These are phyloP conservation scores for Thunnus maccoyii DNA, from an alignment of 2,113 vertebrate genomes.

Conservation along the genomic window DNA sequence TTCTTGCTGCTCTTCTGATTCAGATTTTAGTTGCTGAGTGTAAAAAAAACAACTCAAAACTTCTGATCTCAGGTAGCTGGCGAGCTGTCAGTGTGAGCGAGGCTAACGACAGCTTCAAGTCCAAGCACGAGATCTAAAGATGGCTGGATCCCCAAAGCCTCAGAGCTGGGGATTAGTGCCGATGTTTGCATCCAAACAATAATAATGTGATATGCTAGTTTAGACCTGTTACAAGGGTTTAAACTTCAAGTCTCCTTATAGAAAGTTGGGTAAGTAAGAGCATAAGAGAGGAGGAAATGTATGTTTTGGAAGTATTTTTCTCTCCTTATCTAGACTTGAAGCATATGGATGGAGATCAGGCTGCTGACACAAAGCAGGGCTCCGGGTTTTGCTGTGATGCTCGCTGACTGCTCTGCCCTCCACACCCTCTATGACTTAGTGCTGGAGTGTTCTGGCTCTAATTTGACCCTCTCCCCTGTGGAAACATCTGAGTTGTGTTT, in stretches of 20 bases:
- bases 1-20: neutral
- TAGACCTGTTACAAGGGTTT: neutral
- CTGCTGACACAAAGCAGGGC: neutral
- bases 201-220: neutral
- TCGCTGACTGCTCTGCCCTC: conserved; percentile 5
- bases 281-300: too few species aligned
- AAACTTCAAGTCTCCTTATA: neutral
- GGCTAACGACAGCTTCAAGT: conserved; percentile 4
- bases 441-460: conserved; percentile 54
- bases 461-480: conserved; percentile 46
- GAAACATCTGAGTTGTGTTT: conserved; percentile 38
- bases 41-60: neutral
- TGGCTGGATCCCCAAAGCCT: neutral
- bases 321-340: neutral
- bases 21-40: neutral
- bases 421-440: conserved; percentile 57
- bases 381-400: neutral
- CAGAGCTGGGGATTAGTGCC: neutral
- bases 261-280: neutral
- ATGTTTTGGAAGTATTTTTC: too few species aligned
- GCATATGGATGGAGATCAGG: neutral
- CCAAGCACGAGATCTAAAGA: neutral
- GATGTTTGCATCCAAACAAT: neutral
- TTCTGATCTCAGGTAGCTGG: neutral
- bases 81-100: neutral